Evolutionary conservation across 2,888 invertebrate genomes (phyloP).

Genomic region (Calephelis perditalis): DNA sequence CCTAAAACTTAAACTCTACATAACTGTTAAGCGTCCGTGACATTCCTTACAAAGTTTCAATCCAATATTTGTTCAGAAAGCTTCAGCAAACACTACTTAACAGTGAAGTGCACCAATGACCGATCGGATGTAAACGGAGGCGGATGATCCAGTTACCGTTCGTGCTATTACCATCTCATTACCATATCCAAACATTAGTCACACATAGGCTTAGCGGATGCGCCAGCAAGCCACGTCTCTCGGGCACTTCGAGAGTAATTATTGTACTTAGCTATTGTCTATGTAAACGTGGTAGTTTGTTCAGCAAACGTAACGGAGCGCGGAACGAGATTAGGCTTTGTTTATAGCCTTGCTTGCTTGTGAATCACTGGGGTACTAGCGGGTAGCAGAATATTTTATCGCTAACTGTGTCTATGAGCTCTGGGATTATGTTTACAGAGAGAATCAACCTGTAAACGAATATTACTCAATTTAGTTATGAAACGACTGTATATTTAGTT

Average conservation of each 20-base stretch:
- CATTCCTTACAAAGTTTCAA: constrained; percentile 19
- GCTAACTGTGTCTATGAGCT: constrained; percentile 26
- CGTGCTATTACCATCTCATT: constrained; percentile 71
- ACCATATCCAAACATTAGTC: constrained; percentile 73
- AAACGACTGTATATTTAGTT: no score
- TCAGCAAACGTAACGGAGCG: constrained; percentile 64
- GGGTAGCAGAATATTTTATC: constrained; percentile 27
- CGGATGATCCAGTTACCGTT: constrained; percentile 67
- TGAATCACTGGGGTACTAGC: constrained; percentile 34
- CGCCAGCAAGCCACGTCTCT: constrained; percentile 57
- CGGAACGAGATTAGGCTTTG: constrained; percentile 65
- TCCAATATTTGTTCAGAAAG: constrained; percentile 61
- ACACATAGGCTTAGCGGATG: constrained; percentile 65
- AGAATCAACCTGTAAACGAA: not conserved
- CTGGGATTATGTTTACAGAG: constrained; percentile 15
- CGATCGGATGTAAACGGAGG: constrained; percentile 42
- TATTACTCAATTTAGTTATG: no score
- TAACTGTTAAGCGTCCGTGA: not conserved
- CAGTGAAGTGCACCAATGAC: constrained; percentile 46
- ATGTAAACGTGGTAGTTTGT: constrained; percentile 63
- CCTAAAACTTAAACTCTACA: no score
- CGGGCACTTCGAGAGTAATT: constrained; percentile 65
- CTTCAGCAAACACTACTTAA: constrained; percentile 50
- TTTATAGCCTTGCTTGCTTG: constrained; percentile 49
- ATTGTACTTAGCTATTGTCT: constrained; percentile 73